Base-by-base conservation (phyloP, 2,113 vertebrate genomes). In the Herpailurus yagouaroundi region DNA sequence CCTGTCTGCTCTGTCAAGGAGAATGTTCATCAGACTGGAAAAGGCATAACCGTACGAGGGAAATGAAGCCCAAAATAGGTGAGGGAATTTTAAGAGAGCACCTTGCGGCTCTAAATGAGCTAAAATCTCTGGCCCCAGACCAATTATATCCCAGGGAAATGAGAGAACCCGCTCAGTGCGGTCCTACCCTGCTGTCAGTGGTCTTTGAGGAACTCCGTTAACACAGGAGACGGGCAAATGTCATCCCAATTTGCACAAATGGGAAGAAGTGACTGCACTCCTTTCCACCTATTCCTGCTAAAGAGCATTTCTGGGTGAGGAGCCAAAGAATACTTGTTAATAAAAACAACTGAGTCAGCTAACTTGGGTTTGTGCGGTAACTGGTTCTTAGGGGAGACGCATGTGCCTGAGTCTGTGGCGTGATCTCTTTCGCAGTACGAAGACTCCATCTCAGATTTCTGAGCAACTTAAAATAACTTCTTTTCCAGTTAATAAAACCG, bases 11-110 rank as follows among this genome's bases (percentile, higher is more conserved):
- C 96, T 96, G 95, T 96, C 96, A 96, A 79, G 27, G 55, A 92
- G 55, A 92, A 96, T 96, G 79, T 76, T 98, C 94, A 95, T 92
- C 94, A 96, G 74, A 84, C 79, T 94, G 82, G 73, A 97, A 97
- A 95, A 96, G n/a, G 82, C 29, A 33, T 36, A 93, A 86, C 36
- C 0, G 12, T 8, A 52, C 0, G 14, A 95, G 31, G 25, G 68
- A 96, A 96, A 95, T 79, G 96, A 97, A 95, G 89, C 83, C 79
- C 88, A 48, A 95, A 96, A 95, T 83, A 94, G 63, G 94, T 50
- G 79, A 96, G 69, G 69, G 68, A 29, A 92, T 98, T 97, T 93
- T 80, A 52, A 91, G 95, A 92, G 86, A 97, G 82, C 38, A 96
- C 92, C 82, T 97, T 95, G 63, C 74, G 76, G n/a, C 41, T 97